Base-by-base conservation (phyloP, 2,888 invertebrate species). In the Nezara viridula region DNA sequence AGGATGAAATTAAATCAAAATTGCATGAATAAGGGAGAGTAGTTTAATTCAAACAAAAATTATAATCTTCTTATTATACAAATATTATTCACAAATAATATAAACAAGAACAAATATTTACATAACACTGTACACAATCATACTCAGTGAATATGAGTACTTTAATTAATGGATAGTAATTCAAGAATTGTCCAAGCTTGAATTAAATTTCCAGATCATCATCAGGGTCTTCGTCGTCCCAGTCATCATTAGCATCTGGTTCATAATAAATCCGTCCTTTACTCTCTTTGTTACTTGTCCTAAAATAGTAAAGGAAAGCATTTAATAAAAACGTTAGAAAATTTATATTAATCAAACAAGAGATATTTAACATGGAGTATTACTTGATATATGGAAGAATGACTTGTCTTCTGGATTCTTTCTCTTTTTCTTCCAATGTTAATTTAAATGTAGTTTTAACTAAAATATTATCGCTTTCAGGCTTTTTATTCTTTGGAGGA, bases 211-310 rank as follows among this genome's bases (percentile, higher is more conserved):
- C 95, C 90, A 97, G 93, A 93, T 97, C 97, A 92, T 97, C 97
- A 94, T 97, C 97, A 2, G 97, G 97, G 93, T 97, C 97, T 93
- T 97, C 97, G 92, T 96, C 97, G 92, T 97, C 97, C 94, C 96
- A 96, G 92, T 97, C 97, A 92, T 97, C 97, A 3, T 95, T 94
- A 89, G 95, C 95, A 93, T 97, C 97, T 19, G 96, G 96, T 91
- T 95, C 94, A 92, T 97, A 97, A 91, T 95, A 94, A 55, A 97
- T 96, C 92, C 95, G 95, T 77, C 95, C 88, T 73, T 50, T 60
- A 50, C 49, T 81, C 16, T 7, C 73, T 86, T 88, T 52, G 32
- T 86, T 86, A 50, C 90, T 90, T 6, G 60, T 87, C 27, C 44
- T 47, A n/a, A 87, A 73, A 60, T 40, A 6, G 14, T n/a, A n/a